Percentiles rank a stretch among this genome's conserved stretches.
These are phyloP conservation scores for Saccopteryx leptura DNA, from an alignment of 2,113 vertebrate species.

Conservation along the genomic window DNA sequence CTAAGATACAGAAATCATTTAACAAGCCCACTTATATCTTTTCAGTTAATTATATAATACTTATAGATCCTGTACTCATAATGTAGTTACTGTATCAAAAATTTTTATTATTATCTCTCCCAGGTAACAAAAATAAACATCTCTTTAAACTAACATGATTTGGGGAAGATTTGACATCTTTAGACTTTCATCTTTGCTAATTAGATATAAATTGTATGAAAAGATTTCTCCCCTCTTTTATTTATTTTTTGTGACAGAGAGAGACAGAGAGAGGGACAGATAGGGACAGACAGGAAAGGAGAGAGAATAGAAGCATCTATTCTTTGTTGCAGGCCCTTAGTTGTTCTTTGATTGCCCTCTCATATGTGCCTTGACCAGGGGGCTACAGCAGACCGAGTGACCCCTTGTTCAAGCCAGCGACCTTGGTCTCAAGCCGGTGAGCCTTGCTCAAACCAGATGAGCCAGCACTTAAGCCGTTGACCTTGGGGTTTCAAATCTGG, in stretches of 20 bases:
- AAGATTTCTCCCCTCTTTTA: background rate
- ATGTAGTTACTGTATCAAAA: background rate
- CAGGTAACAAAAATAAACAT: background rate
- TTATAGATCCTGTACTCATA: background rate
- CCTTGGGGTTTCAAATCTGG: too few relatives aligned
- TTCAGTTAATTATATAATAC: background rate
- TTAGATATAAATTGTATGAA: background rate
- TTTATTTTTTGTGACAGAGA: background rate
- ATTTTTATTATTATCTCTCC: background rate
- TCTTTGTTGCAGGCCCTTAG: background rate
- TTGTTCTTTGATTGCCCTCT: too few relatives aligned
- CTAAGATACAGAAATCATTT: slow-evolving; percentile 27
- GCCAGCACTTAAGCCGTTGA: too few relatives aligned
- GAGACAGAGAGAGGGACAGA: background rate
- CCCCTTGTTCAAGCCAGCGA: too few relatives aligned
- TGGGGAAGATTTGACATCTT: background rate
- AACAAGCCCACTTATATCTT: background rate
- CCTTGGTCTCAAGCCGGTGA: too few relatives aligned
- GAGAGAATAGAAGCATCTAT: background rate
- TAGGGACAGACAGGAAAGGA: background rate
- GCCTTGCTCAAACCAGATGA: too few relatives aligned
- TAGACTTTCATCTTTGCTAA: background rate
- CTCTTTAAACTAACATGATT: background rate
- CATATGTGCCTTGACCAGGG: too few relatives aligned
- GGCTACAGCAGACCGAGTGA: too few relatives aligned